A percentile compares a stretch with the other conserved stretches of the same genome.
Evolutionary conservation across 2,797 vertebrate species (phyloP).

Genomic region (Caiman crocodilus): DNA sequence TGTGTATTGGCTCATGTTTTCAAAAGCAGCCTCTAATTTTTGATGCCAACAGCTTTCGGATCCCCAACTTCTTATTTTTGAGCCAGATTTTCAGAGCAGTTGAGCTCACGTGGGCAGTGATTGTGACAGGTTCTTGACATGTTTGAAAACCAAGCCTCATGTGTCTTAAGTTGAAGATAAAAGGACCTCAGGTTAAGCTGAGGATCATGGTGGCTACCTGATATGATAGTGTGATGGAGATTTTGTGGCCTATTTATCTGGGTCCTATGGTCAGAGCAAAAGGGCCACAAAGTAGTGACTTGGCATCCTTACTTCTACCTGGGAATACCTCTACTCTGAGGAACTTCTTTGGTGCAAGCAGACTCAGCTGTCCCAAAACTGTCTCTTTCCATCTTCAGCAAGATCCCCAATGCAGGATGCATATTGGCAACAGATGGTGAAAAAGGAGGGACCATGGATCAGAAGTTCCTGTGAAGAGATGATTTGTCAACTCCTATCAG

Average conservation of each 20-base stretch:
- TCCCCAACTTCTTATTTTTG: background rate
- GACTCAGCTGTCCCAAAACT: background rate
- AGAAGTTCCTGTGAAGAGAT: background rate
- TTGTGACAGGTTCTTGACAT: background rate
- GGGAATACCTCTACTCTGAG: background rate
- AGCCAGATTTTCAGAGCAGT: background rate
- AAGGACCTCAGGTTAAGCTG: background rate
- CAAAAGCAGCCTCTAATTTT: background rate
- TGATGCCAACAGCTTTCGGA: background rate
- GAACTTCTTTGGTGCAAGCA: background rate
- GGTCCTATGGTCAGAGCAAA: background rate
- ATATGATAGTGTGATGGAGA: background rate
- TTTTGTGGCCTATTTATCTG: background rate
- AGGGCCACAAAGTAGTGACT: background rate
- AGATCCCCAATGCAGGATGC: background rate
- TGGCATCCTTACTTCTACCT: background rate
- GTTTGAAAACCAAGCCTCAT: background rate
- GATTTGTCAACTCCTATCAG: background rate
- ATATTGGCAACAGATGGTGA: background rate
- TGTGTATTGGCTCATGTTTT: background rate
- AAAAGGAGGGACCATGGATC: background rate
- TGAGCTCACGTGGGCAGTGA: background rate
- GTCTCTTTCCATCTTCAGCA: background rate
- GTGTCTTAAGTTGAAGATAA: too few relatives aligned
- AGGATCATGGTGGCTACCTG: background rate